These are phyloP conservation scores for Smithornis capensis DNA, from an alignment of 2,113 vertebrate species.

Conservation along the genomic window DNA sequence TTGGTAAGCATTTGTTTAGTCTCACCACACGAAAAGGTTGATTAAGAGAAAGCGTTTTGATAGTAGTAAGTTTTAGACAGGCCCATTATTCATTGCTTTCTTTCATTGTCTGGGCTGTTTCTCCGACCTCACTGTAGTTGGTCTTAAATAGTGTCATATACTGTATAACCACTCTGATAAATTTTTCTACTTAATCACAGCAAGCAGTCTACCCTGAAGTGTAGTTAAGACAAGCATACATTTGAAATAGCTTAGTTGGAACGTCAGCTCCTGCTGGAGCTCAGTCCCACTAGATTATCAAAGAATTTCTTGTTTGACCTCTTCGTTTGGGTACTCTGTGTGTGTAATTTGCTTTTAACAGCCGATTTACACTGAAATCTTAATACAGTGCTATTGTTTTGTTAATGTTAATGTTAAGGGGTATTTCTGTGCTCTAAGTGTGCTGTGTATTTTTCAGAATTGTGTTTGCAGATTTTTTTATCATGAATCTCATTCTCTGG, in stretches of 20 bases:
- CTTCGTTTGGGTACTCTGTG: neutral
- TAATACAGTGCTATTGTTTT: neutral
- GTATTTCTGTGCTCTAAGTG: neutral
- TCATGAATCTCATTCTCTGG: slow-evolving; percentile 99
- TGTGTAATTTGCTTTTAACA: neutral
- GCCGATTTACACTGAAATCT: neutral
- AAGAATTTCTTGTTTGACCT: slow-evolving; percentile 27
- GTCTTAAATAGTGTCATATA: slow-evolving; percentile 12
- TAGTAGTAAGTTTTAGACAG: neutral
- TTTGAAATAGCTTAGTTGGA: slow-evolving; percentile 44
- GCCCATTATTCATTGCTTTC: neutral
- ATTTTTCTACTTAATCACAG: slow-evolving; percentile 42
- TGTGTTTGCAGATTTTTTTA: slow-evolving; percentile 97
- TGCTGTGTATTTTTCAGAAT: slow-evolving; percentile 81
- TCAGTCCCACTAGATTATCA: slow-evolving; percentile 19
- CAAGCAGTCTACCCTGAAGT: slow-evolving; percentile 44
- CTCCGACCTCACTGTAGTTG: neutral
- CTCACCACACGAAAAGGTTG: neutral
- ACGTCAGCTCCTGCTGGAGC: slow-evolving; percentile 44
- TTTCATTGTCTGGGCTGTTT: neutral
- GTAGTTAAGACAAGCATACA: slow-evolving; percentile 24
- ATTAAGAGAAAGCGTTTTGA: neutral
- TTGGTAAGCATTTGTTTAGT: neutral
- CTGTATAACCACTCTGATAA: slow-evolving; percentile 1
- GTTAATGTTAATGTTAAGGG: neutral